Conservation (phyloP, 2,888 invertebrate species). For the Acanthosoma haemorrhoidale region DNA sequence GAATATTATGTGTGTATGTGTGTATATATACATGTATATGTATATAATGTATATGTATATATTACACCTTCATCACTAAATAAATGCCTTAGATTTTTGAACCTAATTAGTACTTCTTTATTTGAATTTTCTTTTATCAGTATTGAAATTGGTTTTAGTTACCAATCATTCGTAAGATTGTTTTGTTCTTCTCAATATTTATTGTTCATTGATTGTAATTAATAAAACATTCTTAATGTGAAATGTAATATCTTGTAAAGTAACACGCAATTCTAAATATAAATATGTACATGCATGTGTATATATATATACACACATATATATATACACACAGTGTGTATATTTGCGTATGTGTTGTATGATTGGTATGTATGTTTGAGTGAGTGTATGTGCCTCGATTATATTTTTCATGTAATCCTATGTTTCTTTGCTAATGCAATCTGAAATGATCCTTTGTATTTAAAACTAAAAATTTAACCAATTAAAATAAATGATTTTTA, state of each 20-base stretch:
- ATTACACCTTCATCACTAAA: neutral
- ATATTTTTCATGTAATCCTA: neutral
- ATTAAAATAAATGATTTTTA: neutral
- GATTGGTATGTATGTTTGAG: neutral
- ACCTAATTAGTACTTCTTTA: neutral
- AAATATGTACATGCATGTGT: neutral
- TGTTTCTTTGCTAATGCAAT: conserved; percentile 3
- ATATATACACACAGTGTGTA: neutral
- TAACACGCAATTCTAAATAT: no score
- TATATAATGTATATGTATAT: no score
- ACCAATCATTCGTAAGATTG: neutral
- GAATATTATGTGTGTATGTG: conserved; percentile 3
- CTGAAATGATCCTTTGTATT: neutral
- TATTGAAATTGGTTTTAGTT: neutral
- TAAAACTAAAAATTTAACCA: neutral
- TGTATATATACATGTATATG: no score
- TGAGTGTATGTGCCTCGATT: neutral
- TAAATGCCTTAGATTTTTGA: neutral
- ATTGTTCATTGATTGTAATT: conserved; percentile 17
- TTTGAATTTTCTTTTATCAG: neutral
- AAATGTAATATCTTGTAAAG: neutral
- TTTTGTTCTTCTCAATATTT: conserved; percentile 16
- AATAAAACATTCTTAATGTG: conserved; percentile 4
- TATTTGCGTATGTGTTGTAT: no score
- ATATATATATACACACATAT: neutral